Evolutionary conservation across 23 tunicate species (phyloP).

Genomic region (Ciona savignyi): DNA sequence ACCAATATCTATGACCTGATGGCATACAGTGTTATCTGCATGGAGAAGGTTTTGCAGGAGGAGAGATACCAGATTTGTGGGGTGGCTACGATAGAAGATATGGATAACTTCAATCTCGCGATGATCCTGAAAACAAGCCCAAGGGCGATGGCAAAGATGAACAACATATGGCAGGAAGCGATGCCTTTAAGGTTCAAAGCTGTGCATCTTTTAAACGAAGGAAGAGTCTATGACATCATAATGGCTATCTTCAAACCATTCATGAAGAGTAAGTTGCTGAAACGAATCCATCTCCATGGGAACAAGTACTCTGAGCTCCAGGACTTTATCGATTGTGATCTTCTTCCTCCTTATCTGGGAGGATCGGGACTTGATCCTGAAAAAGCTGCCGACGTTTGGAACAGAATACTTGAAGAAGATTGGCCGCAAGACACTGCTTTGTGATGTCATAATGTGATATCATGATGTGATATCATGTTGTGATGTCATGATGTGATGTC

Average conservation of each 20-base stretch:
- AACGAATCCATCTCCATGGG: conserved; percentile 55
- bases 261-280: conserved; percentile 45
- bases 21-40: conserved; percentile 37
- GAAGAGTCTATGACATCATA: conserved; percentile 28
- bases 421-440: conserved; percentile 38
- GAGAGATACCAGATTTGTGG: conserved; percentile 69
- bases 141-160: conserved; percentile 43
- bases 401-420: neutral
- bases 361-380: conserved; percentile 61
- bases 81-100: conserved; percentile 32
- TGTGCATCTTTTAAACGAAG: conserved; percentile 56
- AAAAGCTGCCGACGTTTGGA: conserved; percentile 4
- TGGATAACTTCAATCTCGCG: conserved; percentile 43
- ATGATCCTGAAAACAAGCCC: conserved; percentile 40
- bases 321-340: conserved; percentile 20
- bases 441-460: neutral
- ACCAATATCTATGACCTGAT: conserved; percentile 38
- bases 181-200: conserved; percentile 77
- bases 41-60: conserved; percentile 63
- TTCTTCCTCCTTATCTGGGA: conserved; percentile 44
- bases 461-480: too few relatives aligned
- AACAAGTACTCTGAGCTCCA: conserved; percentile 25
- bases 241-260: conserved; percentile 42
- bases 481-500: neutral
- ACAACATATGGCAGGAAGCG: conserved; percentile 59